Evolutionary conservation across 2,888 invertebrate species (phyloP).

Genomic region (Muschampia plurimacula): DNA sequence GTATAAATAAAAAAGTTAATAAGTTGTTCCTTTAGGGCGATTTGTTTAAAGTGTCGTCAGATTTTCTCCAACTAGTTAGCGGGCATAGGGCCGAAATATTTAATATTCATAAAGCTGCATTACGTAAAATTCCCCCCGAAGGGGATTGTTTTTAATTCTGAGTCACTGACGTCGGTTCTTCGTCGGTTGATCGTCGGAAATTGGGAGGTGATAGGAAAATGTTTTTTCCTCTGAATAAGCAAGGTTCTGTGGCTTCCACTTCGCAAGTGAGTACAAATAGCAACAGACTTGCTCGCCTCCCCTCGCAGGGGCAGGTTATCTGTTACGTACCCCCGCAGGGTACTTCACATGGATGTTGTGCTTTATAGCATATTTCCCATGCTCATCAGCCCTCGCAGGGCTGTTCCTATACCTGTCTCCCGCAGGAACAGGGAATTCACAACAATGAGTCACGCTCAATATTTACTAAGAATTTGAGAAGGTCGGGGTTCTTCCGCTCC

Average conservation of each 20-base stretch:
- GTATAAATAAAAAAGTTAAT: not conserved
- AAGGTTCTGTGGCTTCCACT: not conserved
- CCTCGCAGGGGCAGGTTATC: too few species aligned
- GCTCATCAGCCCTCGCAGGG: conserved; percentile 4
- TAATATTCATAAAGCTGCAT: not conserved
- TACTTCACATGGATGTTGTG: not conserved
- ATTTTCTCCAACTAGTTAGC: conserved; percentile 17
- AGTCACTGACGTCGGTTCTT: conserved; percentile 7
- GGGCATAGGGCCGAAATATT: conserved; percentile 23
- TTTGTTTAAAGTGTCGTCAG: conserved; percentile 6
- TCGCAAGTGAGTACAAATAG: not conserved
- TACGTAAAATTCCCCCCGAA: conserved; percentile 18
- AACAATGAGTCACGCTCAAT: too few species aligned
- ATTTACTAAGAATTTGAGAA: too few species aligned
- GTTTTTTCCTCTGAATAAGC: not conserved
- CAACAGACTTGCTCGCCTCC: not conserved
- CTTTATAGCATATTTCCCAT: not conserved
- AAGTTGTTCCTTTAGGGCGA: conserved; percentile 15
- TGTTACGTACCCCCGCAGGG: conserved; percentile 10
- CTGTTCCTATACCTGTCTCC: not conserved
- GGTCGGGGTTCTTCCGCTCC: too few species aligned
- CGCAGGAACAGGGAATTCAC: conserved; percentile 5
- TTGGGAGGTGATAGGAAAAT: conserved; percentile 16
- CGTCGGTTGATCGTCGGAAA: not conserved
- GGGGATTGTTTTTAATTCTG: conserved; percentile 2